Percentiles rank a stretch among this genome's conserved stretches.
Conservation (phyloP, 2,113 vertebrate genomes). For the Melanerpes aurifrons region DNA sequence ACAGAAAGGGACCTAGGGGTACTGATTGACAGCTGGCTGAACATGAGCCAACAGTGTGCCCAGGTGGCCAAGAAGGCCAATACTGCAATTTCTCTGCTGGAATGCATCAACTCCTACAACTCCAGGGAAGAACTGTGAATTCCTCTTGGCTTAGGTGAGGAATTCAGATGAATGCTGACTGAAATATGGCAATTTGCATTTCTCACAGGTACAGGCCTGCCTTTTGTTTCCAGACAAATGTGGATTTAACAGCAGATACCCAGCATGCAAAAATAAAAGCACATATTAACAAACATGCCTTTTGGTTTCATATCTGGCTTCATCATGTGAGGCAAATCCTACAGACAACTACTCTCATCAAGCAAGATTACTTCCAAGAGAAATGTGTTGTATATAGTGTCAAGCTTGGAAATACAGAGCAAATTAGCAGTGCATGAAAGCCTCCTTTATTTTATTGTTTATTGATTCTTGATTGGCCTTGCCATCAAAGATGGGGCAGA, state of each 20-base stretch:
- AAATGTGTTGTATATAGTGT: too few relatives aligned
- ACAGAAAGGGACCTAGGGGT: too few relatives aligned
- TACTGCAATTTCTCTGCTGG: background rate
- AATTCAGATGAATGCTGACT: background rate
- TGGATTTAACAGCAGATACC: background rate
- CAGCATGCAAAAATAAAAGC: background rate
- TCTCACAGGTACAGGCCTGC: background rate
- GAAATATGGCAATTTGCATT: background rate
- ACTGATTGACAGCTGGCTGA: too few relatives aligned
- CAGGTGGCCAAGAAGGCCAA: too few relatives aligned
- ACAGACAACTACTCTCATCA: background rate
- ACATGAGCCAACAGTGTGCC: too few relatives aligned
- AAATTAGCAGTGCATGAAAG: background rate
- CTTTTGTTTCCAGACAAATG: slow-evolving; percentile 17
- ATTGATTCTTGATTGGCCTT: background rate
- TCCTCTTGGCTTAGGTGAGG: background rate
- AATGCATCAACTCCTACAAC: background rate
- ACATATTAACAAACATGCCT: background rate
- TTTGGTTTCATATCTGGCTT: background rate
- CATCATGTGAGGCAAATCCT: background rate
- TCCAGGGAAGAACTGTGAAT: background rate
- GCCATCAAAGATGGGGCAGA: background rate
- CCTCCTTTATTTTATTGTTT: background rate
- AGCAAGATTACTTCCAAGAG: background rate
- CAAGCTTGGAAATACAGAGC: background rate